Evolutionary conservation across 2,797 vertebrate genomes (phyloP).

Genomic region (Onychomys arenicola): DNA sequence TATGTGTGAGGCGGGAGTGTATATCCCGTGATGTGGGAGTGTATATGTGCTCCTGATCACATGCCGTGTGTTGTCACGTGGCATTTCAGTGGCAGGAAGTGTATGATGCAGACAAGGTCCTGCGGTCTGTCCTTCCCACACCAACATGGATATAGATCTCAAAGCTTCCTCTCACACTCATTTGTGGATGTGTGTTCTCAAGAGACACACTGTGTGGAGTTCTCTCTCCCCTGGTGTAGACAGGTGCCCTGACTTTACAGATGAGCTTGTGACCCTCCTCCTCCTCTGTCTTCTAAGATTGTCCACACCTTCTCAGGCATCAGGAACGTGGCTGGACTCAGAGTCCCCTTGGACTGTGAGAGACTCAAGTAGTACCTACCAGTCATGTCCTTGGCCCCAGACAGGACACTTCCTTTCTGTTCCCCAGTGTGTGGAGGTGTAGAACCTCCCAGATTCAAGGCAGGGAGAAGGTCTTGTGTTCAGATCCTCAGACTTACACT

Average conservation of each 20-base stretch:
- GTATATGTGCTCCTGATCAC: fast-evolving
- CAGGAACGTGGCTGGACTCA: neutral
- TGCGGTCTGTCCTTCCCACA: too few relatives aligned
- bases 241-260: neutral
- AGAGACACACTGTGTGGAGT: neutral
- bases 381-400: neutral
- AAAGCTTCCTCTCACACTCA: neutral
- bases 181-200: neutral
- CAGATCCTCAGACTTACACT: neutral
- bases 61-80: neutral
- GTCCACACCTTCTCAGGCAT: neutral
- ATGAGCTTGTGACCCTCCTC: fast-evolving
- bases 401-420: neutral
- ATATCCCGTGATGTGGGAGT: fast-evolving
- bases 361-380: neutral
- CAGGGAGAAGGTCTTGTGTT: neutral
- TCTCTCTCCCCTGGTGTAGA: neutral
- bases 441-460: too few relatives aligned
- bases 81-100: neutral
- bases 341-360: neutral
- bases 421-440: neutral
- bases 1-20: fast-evolving
- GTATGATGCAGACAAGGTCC: fast-evolving
- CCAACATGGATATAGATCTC: neutral
- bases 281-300: neutral